phyloP scores from a whole-genome alignment of 2,888 invertebrate genomes.

The Tyria jacobaeae region DNA sequence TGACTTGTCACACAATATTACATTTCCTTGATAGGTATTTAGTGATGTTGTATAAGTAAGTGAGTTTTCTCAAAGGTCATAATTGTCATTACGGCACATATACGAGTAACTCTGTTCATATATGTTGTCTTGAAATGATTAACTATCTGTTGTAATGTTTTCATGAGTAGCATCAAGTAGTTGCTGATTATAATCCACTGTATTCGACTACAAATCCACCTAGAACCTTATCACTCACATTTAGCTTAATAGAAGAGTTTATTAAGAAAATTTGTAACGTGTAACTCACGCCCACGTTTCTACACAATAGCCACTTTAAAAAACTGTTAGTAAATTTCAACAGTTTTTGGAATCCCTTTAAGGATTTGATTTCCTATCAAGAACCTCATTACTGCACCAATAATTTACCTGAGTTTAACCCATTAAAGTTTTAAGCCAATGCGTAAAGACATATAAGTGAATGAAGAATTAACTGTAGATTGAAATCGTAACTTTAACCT shows the following conservation, averaged over 20 bases:
- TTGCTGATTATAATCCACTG: too few species aligned
- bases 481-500: constrained; percentile 13
- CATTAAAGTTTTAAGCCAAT: constrained; percentile 1
- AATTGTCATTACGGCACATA: constrained; percentile 19
- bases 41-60: too few species aligned
- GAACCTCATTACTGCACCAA: background rate
- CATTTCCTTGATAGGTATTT: constrained; percentile 12
- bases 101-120: background rate
- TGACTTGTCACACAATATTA: constrained; percentile 30
- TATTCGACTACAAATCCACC: too few species aligned
- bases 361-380: background rate
- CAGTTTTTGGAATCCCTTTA: background rate
- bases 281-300: too few species aligned
- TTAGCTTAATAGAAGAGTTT: too few species aligned
- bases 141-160: background rate
- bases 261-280: too few species aligned
- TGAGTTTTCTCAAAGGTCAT: constrained; percentile 30
- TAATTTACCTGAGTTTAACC: background rate
- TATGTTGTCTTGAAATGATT: background rate
- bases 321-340: background rate
- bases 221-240: too few species aligned
- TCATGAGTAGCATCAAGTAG: too few species aligned
- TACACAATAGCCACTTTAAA: too few species aligned
- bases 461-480: constrained; percentile 7
- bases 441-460: background rate